Percentiles rank a stretch among this genome's conserved stretches.
Conservation (phyloP, 23 tunicate genomes). For the Styela clava region DNA sequence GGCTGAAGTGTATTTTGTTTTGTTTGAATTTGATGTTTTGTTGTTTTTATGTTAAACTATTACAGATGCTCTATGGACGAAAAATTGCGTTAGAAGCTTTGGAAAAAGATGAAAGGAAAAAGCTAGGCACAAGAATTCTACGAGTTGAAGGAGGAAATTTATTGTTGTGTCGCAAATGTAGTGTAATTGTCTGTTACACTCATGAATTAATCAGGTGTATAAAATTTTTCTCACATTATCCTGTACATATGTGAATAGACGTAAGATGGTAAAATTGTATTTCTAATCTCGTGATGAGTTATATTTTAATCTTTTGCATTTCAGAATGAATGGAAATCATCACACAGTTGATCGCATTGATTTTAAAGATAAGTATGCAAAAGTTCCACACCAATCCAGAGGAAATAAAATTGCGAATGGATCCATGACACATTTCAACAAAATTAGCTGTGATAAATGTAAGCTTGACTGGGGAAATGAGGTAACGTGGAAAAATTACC, state of each 20-base stretch:
- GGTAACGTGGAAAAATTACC: conserved; percentile 27
- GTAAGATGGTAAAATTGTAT: no score
- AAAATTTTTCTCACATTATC: no score
- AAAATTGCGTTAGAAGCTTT: neutral
- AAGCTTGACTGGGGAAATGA: conserved; percentile 40
- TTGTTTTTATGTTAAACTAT: no score
- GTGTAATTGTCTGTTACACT: conserved; percentile 22
- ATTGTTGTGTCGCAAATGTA: conserved; percentile 30
- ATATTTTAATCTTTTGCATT: neutral
- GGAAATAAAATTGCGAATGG: conserved; percentile 7
- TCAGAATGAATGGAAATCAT: conserved; percentile 20
- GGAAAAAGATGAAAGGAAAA: no score
- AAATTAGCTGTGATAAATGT: conserved; percentile 24
- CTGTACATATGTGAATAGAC: no score
- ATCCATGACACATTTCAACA: conserved; percentile 22
- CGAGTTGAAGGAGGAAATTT: neutral
- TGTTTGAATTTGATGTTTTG: no score
- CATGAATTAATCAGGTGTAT: conserved; percentile 11
- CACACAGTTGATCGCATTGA: conserved; percentile 8
- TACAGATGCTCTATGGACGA: neutral
- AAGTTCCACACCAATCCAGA: conserved; percentile 16
- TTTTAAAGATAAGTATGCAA: conserved; percentile 26
- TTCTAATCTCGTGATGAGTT: no score
- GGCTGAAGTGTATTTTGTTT: no score
- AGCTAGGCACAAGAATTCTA: neutral